phyloP scores from a whole-genome alignment of 2,888 invertebrate species.

The Ctena decussata region DNA sequence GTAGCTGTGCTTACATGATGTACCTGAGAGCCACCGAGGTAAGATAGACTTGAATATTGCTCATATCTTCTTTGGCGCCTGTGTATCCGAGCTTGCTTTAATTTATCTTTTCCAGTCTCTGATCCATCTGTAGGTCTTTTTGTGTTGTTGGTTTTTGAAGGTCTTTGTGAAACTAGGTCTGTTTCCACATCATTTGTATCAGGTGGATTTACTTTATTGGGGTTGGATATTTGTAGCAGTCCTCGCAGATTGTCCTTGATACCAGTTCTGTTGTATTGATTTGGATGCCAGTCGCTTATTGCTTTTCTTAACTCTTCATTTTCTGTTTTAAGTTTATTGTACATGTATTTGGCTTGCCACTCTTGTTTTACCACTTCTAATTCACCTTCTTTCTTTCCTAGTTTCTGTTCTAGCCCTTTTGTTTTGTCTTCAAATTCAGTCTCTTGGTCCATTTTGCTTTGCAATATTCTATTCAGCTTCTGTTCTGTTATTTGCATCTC shows the following conservation, averaged over 20 bases:
- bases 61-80: not conserved
- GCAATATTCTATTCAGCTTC: not conserved
- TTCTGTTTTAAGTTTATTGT: not conserved
- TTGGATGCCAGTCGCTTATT: not conserved
- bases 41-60: not conserved
- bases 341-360: not conserved
- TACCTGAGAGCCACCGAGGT: not conserved
- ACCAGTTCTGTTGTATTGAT: not conserved
- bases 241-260: not conserved
- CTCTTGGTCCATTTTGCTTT: not conserved
- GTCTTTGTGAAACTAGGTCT: not conserved
- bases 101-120: not conserved
- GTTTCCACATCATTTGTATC: not conserved
- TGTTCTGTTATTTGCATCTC: conserved; percentile 2
- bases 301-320: not conserved
- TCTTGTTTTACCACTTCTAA: not conserved
- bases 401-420: not conserved
- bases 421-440: not conserved
- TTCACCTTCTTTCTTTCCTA: not conserved
- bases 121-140: not conserved
- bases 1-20: not conserved
- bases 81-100: not conserved
- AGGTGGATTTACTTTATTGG: not conserved
- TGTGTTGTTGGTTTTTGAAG: not conserved
- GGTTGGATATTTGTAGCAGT: not conserved